Conservation (phyloP, 2,797 vertebrate genomes). For the Ptychadena robeensis region DNA sequence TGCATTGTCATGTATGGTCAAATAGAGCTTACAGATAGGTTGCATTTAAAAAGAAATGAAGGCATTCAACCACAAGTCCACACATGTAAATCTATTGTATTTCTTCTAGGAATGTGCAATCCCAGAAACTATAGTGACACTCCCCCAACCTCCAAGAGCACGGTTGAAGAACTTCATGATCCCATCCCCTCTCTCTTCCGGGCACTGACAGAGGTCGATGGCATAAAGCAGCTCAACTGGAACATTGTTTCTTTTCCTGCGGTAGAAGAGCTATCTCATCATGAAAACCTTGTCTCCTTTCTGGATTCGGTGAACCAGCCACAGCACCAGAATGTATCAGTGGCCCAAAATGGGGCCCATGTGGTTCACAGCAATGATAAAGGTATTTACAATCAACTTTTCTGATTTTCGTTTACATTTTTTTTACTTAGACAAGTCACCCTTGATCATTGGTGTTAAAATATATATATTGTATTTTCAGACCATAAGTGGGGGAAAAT, state of each 20-base stretch:
- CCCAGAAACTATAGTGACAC: slow-evolving; percentile 96
- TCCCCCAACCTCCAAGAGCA: slow-evolving; percentile 96
- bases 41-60: no score
- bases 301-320: slow-evolving; percentile 88
- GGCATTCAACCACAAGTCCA: no score
- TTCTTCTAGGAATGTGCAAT: slow-evolving; percentile 91
- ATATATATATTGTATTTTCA: no score
- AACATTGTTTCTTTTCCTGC: slow-evolving; percentile 96
- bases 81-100: background rate
- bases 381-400: slow-evolving; percentile 68
- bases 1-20: no score
- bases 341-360: slow-evolving; percentile 88
- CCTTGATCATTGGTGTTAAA: no score
- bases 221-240: slow-evolving; percentile 86
- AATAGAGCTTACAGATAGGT: no score
- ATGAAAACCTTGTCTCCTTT: slow-evolving; percentile 95
- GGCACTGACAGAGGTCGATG: slow-evolving; percentile 91
- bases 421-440: no score
- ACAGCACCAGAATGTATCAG: slow-evolving; percentile 89
- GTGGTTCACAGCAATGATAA: slow-evolving; percentile 83
- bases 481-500: no score
- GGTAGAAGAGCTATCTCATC: slow-evolving; percentile 91
- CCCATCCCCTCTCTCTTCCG: slow-evolving; percentile 95
- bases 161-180: slow-evolving; percentile 92
- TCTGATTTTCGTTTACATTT: background rate